Base-by-base conservation (phyloP, 2,113 vertebrate genomes). In the Amblyornis subalaris region DNA sequence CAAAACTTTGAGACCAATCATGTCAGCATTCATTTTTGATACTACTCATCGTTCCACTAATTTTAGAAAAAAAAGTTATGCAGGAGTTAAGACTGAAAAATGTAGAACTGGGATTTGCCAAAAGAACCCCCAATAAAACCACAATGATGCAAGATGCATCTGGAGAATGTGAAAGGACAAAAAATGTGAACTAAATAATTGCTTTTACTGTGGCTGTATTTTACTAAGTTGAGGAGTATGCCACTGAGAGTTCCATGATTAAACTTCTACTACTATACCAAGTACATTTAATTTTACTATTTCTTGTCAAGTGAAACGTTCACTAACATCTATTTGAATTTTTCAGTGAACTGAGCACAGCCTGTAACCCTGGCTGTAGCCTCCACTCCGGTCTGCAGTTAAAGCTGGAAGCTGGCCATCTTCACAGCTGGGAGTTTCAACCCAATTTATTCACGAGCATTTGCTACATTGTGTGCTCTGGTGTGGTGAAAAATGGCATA, bases 361-460 rank as follows among this genome's bases (percentile, higher is more conserved):
- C n/a, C 58, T 45, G 4, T 6, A 51, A 57, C 17, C 31, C 45
- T 29, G 5, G 20, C 53, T 79, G 64, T 9, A 75, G 42, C 50
- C 50, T 85, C 25, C 5, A 6, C 51, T 44, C 1, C 0, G 25
- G 65, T 7, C 29, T 28, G 47, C 11, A 73, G 54, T 38, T 57
- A 28, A 28, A 86, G 42, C 60, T 94, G 89, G 93, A 95, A 92
- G 89, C 51, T 51, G 55, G 86, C 91, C 89, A 62, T 15, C 13
- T 36, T 64, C 91, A 71, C 84, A 94, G 91, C 80, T 70, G 86
- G 64, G 38, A 94, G 29, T 33, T 90, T 84, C 76, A 90, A 64
- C 38, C 91, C 79, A 54, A 66, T 76, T 86, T 84, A 90, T 77
- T 93, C 25, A 69, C 47, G 29, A 91, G 73, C 44, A 58, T 60